Evolutionary conservation across 1,140 invertebrate species (phyloP).

Genomic region (Papilio dardanus): DNA sequence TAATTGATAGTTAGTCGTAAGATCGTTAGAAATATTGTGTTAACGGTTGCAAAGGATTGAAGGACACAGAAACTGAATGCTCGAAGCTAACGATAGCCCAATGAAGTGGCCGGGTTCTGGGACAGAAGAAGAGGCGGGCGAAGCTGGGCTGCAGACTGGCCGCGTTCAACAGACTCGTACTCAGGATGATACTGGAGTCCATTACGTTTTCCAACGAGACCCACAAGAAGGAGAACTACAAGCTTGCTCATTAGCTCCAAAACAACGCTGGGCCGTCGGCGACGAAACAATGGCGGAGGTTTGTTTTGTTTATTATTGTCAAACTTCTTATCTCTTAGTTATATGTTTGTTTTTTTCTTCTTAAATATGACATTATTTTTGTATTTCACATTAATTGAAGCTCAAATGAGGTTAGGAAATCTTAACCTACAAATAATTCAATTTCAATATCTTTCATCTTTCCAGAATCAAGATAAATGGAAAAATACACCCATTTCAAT

Average conservation of each 20-base stretch:
- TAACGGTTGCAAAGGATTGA: conserved; percentile 63
- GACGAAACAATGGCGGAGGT: conserved; percentile 91
- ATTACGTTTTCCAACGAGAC: conserved; percentile 93
- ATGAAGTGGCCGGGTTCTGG: conserved; percentile 82
- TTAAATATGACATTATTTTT: neutral
- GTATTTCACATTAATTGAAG: neutral
- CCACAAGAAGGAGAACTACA: conserved; percentile 89
- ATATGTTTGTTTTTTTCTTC: neutral
- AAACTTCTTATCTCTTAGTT: conserved; percentile 6
- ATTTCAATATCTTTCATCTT: conserved; percentile 54
- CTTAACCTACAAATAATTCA: conserved; percentile 2
- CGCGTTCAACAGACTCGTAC: conserved; percentile 81
- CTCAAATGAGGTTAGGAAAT: neutral
- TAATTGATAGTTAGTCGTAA: conserved; percentile 50
- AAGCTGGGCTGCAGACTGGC: conserved; percentile 71
- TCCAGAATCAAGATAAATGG: conserved; percentile 89
- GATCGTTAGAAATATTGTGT: conserved; percentile 60
- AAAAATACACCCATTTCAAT: conserved; percentile 83
- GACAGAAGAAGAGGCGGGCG: conserved; percentile 79
- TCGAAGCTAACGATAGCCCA: conserved; percentile 81
- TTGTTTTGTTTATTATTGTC: conserved; percentile 48
- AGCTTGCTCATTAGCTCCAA: conserved; percentile 84
- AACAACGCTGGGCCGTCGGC: conserved; percentile 90
- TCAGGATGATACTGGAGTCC: conserved; percentile 93
- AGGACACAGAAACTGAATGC: conserved; percentile 80